Evolutionary conservation across 2,797 vertebrate species (phyloP), one percentile per base, ranked within the genome.

Genomic region (Salmo trutta): DNA sequence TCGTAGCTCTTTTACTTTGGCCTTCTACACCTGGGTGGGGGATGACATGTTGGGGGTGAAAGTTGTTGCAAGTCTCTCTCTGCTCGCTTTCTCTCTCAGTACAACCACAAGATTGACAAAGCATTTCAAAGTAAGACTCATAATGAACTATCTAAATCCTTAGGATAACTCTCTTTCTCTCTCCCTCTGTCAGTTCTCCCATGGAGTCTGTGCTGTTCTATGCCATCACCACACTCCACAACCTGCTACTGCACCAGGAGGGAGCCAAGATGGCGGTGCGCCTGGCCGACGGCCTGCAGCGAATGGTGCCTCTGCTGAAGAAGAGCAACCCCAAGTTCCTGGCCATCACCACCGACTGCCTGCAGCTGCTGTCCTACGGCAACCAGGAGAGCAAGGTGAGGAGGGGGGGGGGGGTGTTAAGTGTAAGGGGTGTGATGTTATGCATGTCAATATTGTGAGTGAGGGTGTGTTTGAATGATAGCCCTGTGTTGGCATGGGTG

Each of bases 181-280:
- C 12, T 12, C 21, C 21, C 24, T 36, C 17, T 56, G 77, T 68
- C 85, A 99, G 98, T 92, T 99, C 97, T 8, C 98, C 98, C 0
- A 94, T 99, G 77, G 98, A 99, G 91, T 96, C 98, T 0, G 97
- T 99, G 86, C 94, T 99, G 80, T 99, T 99, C 93, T 99, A 99
- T 0, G 97, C 98, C 92, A 99, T 99, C 94, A 99, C 98, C 86
- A 99, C 98, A 0, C 95, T 99, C 83, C 98, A 99, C 94, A 99
- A 99, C 93, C 94, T 99, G 91, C 95, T 99, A 78, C 95, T 99
- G 19, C 96, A 98, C 91, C 98, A 99, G 92, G 98, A 99, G 83
- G 98, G 98, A 0, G 97, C 98, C 65, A 99, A 99, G 93, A 99
- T 99, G 98, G 97, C 98, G 0, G 98, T 99, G 75, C 97, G 98